Evolutionary conservation across 1,140 invertebrate genomes (phyloP).

Genomic region (Lysiphlebus fabarum): DNA sequence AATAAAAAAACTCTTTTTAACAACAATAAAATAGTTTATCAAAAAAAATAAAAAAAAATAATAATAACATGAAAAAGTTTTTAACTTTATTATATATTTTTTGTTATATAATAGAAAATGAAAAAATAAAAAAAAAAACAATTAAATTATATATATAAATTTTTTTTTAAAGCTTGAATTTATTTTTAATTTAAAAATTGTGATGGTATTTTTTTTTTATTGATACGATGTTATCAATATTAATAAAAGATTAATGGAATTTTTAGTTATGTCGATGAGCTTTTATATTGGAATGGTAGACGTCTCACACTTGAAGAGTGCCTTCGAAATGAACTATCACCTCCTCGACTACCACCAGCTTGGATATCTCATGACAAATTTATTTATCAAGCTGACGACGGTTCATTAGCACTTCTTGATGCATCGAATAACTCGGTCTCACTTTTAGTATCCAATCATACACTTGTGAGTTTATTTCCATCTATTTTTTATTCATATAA

Average conservation of each 20-base stretch:
- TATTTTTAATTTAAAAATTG: too few species aligned
- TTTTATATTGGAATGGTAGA: conserved; percentile 79
- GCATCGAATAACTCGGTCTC: conserved; percentile 72
- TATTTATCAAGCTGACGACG: conserved; percentile 80
- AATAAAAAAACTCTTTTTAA: too few species aligned
- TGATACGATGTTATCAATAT: not conserved
- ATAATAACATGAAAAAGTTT: too few species aligned
- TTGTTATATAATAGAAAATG: too few species aligned
- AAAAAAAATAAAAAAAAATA: too few species aligned
- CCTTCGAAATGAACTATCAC: conserved; percentile 71
- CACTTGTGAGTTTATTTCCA: conserved; percentile 63
- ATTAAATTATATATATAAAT: too few species aligned
- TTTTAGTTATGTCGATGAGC: conserved; percentile 75
- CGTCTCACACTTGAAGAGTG: conserved; percentile 79
- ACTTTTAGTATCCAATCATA: conserved; percentile 78
- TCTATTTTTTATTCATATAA: not conserved
- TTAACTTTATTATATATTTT: too few species aligned
- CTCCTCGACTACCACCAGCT: conserved; percentile 68
- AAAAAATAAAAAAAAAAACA: too few species aligned
- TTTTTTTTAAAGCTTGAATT: not conserved
- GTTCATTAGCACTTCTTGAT: conserved; percentile 71
- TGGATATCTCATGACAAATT: conserved; percentile 77
- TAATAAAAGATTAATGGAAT: not conserved
- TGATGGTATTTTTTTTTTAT: conserved; percentile 10
- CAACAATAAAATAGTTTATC: too few species aligned